A percentile compares a stretch with the other conserved stretches of the same genome.
phyloP scores from a whole-genome alignment of 2,113 vertebrate genomes.

The Hiodon alosoides region DNA sequence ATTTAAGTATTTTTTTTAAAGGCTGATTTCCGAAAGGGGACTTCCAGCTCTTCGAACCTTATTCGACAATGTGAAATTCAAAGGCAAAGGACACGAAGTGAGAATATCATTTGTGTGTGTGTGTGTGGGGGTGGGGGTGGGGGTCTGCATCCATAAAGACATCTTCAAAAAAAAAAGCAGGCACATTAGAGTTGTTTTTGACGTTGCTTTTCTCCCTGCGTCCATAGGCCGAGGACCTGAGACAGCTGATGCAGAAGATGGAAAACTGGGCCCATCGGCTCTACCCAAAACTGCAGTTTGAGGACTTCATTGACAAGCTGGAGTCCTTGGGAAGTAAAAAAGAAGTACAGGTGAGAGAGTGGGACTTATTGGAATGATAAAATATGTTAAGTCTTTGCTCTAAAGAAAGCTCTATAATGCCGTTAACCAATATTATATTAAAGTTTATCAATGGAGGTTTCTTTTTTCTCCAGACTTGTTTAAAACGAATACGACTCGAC shows the following conservation, averaged over 20 bases:
- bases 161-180: no score
- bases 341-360: conserved; percentile 80
- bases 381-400: no score
- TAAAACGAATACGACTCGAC: conserved; percentile 90
- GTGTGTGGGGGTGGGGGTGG: not conserved
- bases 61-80: conserved; percentile 76
- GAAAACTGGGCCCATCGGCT: conserved; percentile 96
- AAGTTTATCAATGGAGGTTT: accelerated
- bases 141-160: not conserved
- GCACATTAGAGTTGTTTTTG: not conserved
- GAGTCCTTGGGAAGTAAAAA: conserved; percentile 84
- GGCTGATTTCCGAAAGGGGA: conserved; percentile 81
- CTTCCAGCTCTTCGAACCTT: conserved; percentile 82
- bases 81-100: conserved; percentile 92
- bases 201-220: conserved; percentile 17
- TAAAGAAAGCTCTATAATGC: no score
- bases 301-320: conserved; percentile 83
- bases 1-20: conserved; percentile 39
- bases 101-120: conserved; percentile 28
- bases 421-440: no score
- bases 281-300: conserved; percentile 87
- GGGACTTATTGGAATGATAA: not conserved
- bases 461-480: conserved; percentile 73
- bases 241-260: conserved; percentile 78
- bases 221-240: conserved; percentile 77